A percentile compares a stretch with the other conserved stretches of the same genome.
Conservation (phyloP, 2,113 vertebrate genomes). For the Arothron firmamentum region DNA sequence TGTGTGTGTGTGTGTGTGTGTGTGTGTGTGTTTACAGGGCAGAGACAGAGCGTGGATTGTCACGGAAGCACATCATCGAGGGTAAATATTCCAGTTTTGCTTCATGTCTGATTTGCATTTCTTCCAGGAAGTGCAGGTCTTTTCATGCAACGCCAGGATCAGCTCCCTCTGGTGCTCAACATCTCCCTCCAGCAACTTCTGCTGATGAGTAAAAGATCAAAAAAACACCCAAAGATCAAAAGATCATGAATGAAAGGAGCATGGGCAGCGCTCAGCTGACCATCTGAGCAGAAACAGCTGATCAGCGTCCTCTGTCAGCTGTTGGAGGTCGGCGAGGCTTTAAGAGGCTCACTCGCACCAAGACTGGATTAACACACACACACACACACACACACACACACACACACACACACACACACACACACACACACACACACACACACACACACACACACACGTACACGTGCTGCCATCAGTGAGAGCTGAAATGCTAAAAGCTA, state of each 20-base stretch:
- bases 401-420: slow-evolving; percentile 19
- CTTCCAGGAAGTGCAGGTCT: no score
- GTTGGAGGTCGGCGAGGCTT: slow-evolving; percentile 27
- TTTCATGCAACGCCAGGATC: no score
- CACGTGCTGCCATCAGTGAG: slow-evolving; percentile 22
- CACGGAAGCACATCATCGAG: slow-evolving; percentile 85
- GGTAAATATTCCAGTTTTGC: slow-evolving; percentile 57
- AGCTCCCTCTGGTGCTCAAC: no score
- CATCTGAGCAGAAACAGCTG: no score
- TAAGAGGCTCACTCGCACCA: slow-evolving; percentile 33
- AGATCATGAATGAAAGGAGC: no score
- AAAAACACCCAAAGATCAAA: no score
- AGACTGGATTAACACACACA: slow-evolving; percentile 30
- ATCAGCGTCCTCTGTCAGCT: slow-evolving; percentile 22
- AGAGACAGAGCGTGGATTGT: slow-evolving; percentile 82
- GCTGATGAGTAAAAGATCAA: no score
- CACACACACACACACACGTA: slow-evolving; percentile 20
- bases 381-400: slow-evolving; percentile 16
- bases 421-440: slow-evolving; percentile 12
- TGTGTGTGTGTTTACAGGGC: slow-evolving; percentile 68
- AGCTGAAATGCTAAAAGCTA: slow-evolving; percentile 17
- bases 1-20: not conserved
- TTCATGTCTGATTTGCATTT: no score
- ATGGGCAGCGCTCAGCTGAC: not conserved
- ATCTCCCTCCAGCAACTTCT: no score